Evolutionary conservation across 2,797 vertebrate genomes (phyloP).

Genomic region (Phalanger gymnotis): DNA sequence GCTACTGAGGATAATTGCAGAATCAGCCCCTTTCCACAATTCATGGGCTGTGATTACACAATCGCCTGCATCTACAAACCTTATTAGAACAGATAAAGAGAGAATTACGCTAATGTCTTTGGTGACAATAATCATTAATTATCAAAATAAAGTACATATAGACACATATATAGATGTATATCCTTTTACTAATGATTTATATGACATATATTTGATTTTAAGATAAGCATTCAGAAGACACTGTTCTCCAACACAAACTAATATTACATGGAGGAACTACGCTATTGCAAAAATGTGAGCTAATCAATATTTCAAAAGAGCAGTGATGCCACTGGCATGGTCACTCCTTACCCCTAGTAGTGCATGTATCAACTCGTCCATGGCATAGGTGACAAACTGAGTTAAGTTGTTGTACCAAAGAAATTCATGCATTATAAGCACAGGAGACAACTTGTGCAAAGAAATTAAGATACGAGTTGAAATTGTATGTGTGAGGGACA

Average conservation of each 20-base stretch:
- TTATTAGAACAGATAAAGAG: neutral
- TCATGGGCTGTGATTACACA: neutral
- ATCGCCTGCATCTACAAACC: neutral
- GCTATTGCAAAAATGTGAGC: neutral
- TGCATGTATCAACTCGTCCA: neutral
- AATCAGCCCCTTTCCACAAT: conserved; percentile 4
- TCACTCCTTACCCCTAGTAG: neutral
- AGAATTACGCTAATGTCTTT: neutral
- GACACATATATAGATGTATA: neutral
- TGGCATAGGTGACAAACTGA: neutral
- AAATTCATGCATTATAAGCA: neutral
- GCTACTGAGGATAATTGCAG: neutral
- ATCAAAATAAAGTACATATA: neutral
- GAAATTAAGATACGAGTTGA: neutral
- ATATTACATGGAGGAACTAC: neutral
- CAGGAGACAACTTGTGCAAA: neutral
- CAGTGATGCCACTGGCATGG: neutral
- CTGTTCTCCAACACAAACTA: neutral
- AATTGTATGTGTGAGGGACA: neutral
- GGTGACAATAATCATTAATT: neutral
- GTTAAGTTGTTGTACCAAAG: neutral
- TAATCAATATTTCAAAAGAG: neutral
- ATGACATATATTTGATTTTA: neutral
- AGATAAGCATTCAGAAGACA: neutral
- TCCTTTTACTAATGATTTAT: neutral